Conservation (phyloP, 2,797 vertebrate species). For the Silurus lanzhouensis region DNA sequence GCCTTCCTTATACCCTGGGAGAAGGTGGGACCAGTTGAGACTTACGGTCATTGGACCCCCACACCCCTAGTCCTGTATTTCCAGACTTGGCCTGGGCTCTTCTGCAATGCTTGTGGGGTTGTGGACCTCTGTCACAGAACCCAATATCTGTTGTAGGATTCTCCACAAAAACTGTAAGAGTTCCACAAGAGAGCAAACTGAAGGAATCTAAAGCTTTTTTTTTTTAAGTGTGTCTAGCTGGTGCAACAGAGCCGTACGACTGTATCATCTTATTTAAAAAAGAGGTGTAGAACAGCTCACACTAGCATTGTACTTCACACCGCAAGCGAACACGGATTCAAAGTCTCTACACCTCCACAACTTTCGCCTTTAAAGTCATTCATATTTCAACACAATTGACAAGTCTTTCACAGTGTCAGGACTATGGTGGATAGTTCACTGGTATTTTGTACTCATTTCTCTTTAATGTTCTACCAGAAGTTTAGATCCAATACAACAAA, state of each 20-base stretch:
- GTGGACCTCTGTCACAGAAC: background rate
- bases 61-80: too few relatives aligned
- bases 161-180: background rate
- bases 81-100: background rate
- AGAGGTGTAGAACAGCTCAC: background rate
- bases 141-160: background rate
- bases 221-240: background rate
- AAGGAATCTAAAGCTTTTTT: background rate
- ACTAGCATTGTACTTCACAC: background rate
- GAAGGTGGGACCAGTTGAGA: too few relatives aligned
- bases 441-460: background rate
- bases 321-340: background rate
- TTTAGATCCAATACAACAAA: background rate
- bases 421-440: background rate
- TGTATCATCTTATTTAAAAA: background rate
- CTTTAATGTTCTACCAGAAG: background rate
- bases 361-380: background rate
- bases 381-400: background rate
- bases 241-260: background rate
- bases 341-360: background rate
- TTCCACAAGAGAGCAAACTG: background rate
- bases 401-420: background rate
- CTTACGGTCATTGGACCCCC: too few relatives aligned
- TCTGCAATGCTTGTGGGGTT: background rate
- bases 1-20: too few relatives aligned